A percentile compares a stretch with the other conserved stretches of the same genome.
These are phyloP conservation scores for Drosophila paulistorum DNA, from an alignment of 1,140 invertebrate species.

Conservation along the genomic window DNA sequence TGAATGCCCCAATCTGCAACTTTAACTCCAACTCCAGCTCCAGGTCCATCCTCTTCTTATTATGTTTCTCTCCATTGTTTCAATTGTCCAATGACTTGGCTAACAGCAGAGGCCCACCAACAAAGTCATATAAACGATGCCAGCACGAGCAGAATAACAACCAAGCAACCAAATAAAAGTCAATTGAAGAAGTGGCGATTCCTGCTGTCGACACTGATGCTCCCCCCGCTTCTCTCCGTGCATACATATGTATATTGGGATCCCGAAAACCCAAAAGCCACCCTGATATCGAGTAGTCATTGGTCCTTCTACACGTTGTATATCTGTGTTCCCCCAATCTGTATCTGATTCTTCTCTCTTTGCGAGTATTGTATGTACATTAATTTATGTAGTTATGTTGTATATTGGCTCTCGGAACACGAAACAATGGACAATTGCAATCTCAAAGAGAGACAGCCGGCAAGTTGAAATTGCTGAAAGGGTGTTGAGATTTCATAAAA, in stretches of 20 bases:
- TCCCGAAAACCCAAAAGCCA: no score
- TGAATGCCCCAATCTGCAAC: slow-evolving; percentile 11
- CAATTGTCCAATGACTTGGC: slow-evolving; percentile 19
- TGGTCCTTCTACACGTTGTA: slow-evolving; percentile 2
- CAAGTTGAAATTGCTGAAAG: slow-evolving; percentile 31
- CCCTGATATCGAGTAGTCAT: no score
- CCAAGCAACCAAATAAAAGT: slow-evolving; percentile 42
- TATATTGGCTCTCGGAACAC: slow-evolving; percentile 30
- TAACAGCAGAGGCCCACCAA: slow-evolving; percentile 55
- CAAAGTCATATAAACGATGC: slow-evolving; percentile 51
- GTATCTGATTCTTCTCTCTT: background rate
- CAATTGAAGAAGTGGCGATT: slow-evolving; percentile 79
- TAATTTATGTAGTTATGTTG: slow-evolving; percentile 74
- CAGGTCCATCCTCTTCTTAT: slow-evolving; percentile 40
- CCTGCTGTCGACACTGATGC: slow-evolving; percentile 73
- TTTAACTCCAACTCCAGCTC: no score
- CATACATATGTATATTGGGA: background rate
- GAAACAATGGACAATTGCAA: slow-evolving; percentile 60
- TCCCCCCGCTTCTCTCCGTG: background rate
- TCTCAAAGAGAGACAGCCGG: background rate
- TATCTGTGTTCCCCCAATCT: slow-evolving; percentile 1
- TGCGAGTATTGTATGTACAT: slow-evolving; percentile 49
- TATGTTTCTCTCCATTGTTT: slow-evolving; percentile 59
- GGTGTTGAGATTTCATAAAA: slow-evolving; percentile 56
- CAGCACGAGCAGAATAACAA: background rate